Evolutionary conservation across 2,113 vertebrate species (phyloP), one percentile per base, ranked within the genome.

Genomic region (Zingel zingel): DNA sequence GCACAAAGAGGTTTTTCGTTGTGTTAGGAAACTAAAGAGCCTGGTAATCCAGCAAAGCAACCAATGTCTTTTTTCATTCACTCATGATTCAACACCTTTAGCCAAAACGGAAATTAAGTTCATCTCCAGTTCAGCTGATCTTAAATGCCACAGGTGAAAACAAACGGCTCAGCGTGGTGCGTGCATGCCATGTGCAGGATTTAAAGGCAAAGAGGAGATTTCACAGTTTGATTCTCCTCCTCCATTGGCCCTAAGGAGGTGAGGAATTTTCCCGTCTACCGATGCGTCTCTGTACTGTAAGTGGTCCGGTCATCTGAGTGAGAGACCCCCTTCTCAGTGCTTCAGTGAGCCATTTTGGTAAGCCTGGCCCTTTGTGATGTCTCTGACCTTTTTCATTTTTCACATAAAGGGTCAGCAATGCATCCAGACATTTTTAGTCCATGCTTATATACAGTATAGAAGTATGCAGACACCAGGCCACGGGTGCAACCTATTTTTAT

Each of bases 31-130:
- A 67, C 51, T 62, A 25, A 84, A 56, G 18, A 56, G 53, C 43
- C n/a, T 23, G 4, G 5, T 53, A 67, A 74, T 61, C 48, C 77
- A 77, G 50, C 30, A 79, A 83, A 77, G 63, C 70, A 68, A 72
- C 47, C 64, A 48, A 69, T 74, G 43, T 77, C 48, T 78, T 82
- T 82, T 72, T 76, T 74, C 56, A 80, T 74, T 81, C 48, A 48
- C 64, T 74, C 64, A 23, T 61, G 51, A 85, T 57, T 89, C 13
- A 84, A 78, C 8, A 21, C 85, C 76, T 87, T 21, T 0, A 21
- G 82, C 69, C 74, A 70, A 47, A 33, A 64, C 3, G 2, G 25
- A 67, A 30, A 45, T 39, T 69, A 73, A 25, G 33, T 76, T 74
- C 63, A 75, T 64, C 70, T 86, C 59, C 27, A 62, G 61, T 86